phyloP scores from a whole-genome alignment of 1,140 invertebrate species.

The Xylocopa sonorina region DNA sequence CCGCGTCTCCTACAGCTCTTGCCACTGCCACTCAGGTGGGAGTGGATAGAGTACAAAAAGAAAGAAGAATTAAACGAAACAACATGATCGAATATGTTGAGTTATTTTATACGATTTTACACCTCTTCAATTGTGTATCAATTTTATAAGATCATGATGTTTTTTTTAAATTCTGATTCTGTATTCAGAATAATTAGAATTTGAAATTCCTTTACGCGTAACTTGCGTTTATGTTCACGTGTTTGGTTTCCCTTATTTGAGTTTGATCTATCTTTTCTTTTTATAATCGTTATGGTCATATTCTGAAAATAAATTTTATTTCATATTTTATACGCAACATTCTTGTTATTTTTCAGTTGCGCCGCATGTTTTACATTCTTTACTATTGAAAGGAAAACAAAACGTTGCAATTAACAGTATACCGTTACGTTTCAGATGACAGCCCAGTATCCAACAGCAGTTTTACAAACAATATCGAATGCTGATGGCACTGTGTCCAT shows the following conservation, averaged over 20 bases:
- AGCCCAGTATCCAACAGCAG: slow-evolving; percentile 92
- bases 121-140: background rate
- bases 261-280: slow-evolving; percentile 65
- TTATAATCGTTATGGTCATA: slow-evolving; percentile 4
- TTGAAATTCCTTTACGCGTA: slow-evolving; percentile 47
- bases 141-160: slow-evolving; percentile 28
- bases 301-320: slow-evolving; percentile 13
- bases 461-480: slow-evolving; percentile 97
- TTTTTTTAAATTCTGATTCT: slow-evolving; percentile 47
- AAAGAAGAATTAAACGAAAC: slow-evolving; percentile 40
- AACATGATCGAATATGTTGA: slow-evolving; percentile 20
- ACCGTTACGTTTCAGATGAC: slow-evolving; percentile 82
- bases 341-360: slow-evolving; percentile 38
- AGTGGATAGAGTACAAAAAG: slow-evolving; percentile 74
- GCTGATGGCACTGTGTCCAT: slow-evolving; percentile 98
- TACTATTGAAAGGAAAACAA: background rate
- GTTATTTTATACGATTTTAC: background rate
- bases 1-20: slow-evolving; percentile 83
- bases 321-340: background rate
- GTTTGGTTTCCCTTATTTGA: slow-evolving; percentile 82
- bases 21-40: slow-evolving; percentile 88
- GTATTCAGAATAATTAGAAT: slow-evolving; percentile 43
- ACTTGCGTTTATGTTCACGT: slow-evolving; percentile 65
- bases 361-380: background rate
- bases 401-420: slow-evolving; percentile 19